Percentiles rank a stretch among this genome's conserved stretches.
Evolutionary conservation across 2,113 vertebrate genomes (phyloP).

Genomic region (Tragelaphus strepsiceros): DNA sequence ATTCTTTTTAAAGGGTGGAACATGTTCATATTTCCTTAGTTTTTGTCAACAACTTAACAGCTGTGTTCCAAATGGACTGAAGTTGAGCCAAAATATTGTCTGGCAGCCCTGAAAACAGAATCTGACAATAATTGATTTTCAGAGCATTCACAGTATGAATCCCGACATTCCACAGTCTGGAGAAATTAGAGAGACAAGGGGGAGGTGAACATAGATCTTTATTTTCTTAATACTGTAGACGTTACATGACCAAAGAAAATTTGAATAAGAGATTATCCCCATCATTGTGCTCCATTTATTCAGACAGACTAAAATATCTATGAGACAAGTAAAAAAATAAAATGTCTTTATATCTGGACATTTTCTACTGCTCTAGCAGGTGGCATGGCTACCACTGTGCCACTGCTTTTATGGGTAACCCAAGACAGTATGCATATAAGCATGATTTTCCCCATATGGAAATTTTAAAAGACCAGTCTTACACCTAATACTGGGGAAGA

Average conservation of each 20-base stretch:
- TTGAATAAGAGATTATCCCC: slow-evolving; percentile 9
- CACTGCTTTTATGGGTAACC: neutral
- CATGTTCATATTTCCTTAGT: slow-evolving; percentile 80
- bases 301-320: slow-evolving; percentile 33
- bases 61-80: slow-evolving; percentile 83
- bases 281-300: slow-evolving; percentile 21
- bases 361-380: neutral
- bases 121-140: slow-evolving; percentile 80
- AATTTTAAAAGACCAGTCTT: neutral
- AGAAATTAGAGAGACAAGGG: slow-evolving; percentile 51
- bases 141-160: slow-evolving; percentile 73
- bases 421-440: neutral
- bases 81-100: slow-evolving; percentile 83
- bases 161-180: slow-evolving; percentile 70
- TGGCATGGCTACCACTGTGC: neutral
- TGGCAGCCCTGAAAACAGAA: slow-evolving; percentile 78
- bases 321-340: neutral
- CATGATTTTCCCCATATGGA: neutral
- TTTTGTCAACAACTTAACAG: slow-evolving; percentile 83
- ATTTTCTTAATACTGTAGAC: slow-evolving; percentile 24
- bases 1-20: slow-evolving; percentile 80
- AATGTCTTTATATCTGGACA: neutral
- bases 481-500: neutral
- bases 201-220: neutral
- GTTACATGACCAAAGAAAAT: slow-evolving; percentile 25